Base-by-base conservation (phyloP, 2,888 invertebrate species). In the Gisinianus flammeolus region DNA sequence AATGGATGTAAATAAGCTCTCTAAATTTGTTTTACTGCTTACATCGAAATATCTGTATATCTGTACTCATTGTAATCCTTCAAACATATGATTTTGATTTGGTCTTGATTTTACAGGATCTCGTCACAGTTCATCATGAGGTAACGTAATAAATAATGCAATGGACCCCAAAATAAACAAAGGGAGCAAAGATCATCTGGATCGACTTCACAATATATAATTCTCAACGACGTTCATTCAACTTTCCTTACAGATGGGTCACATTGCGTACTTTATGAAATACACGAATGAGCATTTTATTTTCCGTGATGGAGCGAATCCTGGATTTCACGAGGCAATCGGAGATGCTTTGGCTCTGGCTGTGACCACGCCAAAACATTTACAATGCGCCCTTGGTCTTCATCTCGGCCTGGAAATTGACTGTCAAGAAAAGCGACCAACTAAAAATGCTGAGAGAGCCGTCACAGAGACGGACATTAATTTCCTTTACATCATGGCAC, bases 61-160 rank as follows among this genome's bases (percentile, higher is more conserved):
- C n/a, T n/a, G n/a, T n/a, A n/a, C n/a, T n/a, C n/a, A n/a, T n/a
- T n/a, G n/a, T n/a, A n/a, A n/a, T n/a, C n/a, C n/a, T n/a, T n/a
- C n/a, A n/a, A n/a, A n/a, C 6, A 30, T 16, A 22, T 44, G 33
- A 6, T n/a, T 72, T 72, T 56, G 58, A 24, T 58, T 71, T 6
- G 28, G 33, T 58, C 31, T 66, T 56, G 8, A n/a, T 35, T 64
- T 44, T 92, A 24, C 92, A 93, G 86, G 88, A 94, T 52, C 88
- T 89, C 78, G 68, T 78, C n/a, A 91, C 94, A 0, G 93, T 93
- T 0, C 96, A 96, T 85, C 96, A 96, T 85, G 96, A 96, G 88
- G 93, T 94, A 92, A 94, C 93, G 0, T 93, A 93, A 10, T 44
- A 44, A 4, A 44, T 44, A 16, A 35, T 35, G 35, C 35, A 35